Evolutionary conservation across 1,140 invertebrate genomes (phyloP).

Genomic region (Radopholus similis): DNA sequence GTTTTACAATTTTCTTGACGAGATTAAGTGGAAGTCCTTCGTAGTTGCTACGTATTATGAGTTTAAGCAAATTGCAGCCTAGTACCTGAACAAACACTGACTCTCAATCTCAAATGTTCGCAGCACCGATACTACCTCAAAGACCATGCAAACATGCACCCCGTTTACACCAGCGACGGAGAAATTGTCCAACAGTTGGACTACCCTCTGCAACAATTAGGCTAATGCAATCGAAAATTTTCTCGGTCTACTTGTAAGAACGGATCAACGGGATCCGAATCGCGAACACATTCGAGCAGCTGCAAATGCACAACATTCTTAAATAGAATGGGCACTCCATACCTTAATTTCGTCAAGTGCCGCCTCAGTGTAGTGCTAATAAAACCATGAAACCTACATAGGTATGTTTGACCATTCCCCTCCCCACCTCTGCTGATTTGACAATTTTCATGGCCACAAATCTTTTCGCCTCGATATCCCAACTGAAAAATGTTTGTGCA

Average conservation of each 20-base stretch:
- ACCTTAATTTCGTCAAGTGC: slow-evolving; percentile 90
- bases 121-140: slow-evolving; percentile 37
- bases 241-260: background rate
- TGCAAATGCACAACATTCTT: slow-evolving; percentile 9
- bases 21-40: slow-evolving; percentile 89
- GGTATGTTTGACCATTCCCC: too few species aligned
- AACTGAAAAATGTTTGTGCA: slow-evolving; percentile 6
- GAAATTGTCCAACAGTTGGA: slow-evolving; percentile 43
- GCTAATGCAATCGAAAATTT: background rate
- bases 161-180: slow-evolving; percentile 75
- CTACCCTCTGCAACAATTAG: slow-evolving; percentile 14
- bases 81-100: slow-evolving; percentile 72
- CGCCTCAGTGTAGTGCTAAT: slow-evolving; percentile 96
- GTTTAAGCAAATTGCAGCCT: slow-evolving; percentile 91
- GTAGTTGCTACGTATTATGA: slow-evolving; percentile 96
- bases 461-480: slow-evolving; percentile 71
- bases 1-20: slow-evolving; percentile 87
- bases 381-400: too few species aligned
- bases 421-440: slow-evolving; percentile 93
- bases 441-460: slow-evolving; percentile 98
- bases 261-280: slow-evolving; percentile 23
- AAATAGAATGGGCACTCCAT: background rate
- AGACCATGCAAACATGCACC: slow-evolving; percentile 66
- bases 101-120: background rate
- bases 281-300: slow-evolving; percentile 31